These are phyloP conservation scores for Acrocephalus kingi DNA, from an alignment of 2,113 vertebrate genomes.

Conservation along the genomic window DNA sequence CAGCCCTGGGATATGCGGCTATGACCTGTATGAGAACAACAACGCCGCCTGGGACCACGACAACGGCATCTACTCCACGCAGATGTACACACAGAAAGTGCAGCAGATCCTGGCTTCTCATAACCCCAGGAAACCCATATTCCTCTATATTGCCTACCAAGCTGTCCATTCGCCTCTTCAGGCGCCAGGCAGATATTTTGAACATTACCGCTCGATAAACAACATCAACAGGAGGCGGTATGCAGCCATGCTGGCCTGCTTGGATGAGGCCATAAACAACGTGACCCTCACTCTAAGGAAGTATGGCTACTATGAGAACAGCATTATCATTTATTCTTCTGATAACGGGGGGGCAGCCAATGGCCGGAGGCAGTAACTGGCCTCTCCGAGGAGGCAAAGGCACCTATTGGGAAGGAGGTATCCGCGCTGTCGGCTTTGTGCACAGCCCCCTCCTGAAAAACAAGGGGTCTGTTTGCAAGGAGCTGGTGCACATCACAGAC, in stretches of 20 bases:
- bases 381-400: constrained; percentile 95
- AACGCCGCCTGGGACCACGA: constrained; percentile 93
- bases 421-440: constrained; percentile 93
- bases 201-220: constrained; percentile 89
- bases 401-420: constrained; percentile 95
- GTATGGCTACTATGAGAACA: constrained; percentile 92
- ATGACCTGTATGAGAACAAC: constrained; percentile 92
- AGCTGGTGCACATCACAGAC: constrained; percentile 95
- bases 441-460: constrained; percentile 90
- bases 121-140: constrained; percentile 83
- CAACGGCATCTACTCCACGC: constrained; percentile 89
- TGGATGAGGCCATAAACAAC: constrained; percentile 92
- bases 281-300: constrained; percentile 87
- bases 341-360: constrained; percentile 93
- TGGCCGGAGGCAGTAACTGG: constrained; percentile 94
- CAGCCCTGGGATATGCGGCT: constrained; percentile 90
- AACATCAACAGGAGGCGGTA: constrained; percentile 90
- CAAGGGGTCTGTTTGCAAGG: constrained; percentile 86
- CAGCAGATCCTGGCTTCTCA: constrained; percentile 87
- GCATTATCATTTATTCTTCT: constrained; percentile 92
- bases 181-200: constrained; percentile 88
- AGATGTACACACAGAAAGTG: constrained; percentile 93
- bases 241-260: constrained; percentile 93
- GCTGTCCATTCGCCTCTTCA: constrained; percentile 95
- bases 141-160: constrained; percentile 93